phyloP scores from a whole-genome alignment of 2,888 invertebrate genomes.

The Caenorhabditis wallacei region DNA sequence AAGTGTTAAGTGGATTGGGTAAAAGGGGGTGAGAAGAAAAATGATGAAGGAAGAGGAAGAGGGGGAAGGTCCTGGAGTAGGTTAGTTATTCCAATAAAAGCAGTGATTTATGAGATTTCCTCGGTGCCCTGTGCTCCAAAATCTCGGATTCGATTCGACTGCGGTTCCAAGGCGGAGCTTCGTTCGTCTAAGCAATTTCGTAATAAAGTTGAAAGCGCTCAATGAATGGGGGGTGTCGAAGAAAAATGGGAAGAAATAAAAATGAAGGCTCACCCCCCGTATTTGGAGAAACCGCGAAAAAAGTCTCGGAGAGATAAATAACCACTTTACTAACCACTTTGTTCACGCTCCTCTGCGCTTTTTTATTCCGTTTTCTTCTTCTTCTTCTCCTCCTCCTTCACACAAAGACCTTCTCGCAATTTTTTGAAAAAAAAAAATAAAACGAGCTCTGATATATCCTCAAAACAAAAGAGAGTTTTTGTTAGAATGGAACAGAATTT shows the following conservation, averaged over 20 bases:
- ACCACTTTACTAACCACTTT: constrained; percentile 66
- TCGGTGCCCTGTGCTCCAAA: constrained; percentile 32
- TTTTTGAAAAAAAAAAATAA: constrained; percentile 57
- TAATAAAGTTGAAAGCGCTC: constrained; percentile 46
- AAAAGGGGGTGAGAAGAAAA: constrained; percentile 32
- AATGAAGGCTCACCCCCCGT: constrained; percentile 7
- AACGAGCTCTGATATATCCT: constrained; percentile 56
- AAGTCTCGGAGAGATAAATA: constrained; percentile 59
- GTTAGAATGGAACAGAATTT: too few relatives aligned
- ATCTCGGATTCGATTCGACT: background rate
- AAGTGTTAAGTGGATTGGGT: constrained; percentile 61
- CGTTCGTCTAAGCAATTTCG: constrained; percentile 27
- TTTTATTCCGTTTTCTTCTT: constrained; percentile 60
- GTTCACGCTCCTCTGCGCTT: constrained; percentile 60
- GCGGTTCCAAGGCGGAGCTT: constrained; percentile 5
- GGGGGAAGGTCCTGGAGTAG: constrained; percentile 19
- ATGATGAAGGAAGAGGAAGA: background rate
- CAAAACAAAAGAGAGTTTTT: constrained; percentile 41
- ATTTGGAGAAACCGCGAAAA: constrained; percentile 49
- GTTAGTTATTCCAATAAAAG: constrained; percentile 61
- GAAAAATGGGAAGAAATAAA: too few relatives aligned
- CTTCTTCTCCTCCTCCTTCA: constrained; percentile 17
- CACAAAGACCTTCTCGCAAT: constrained; percentile 51
- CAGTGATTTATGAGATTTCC: constrained; percentile 60
- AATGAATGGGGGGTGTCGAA: constrained; percentile 35